Evolutionary conservation across 2,888 invertebrate genomes (phyloP).

Genomic region (Gnatocerus cornutus): DNA sequence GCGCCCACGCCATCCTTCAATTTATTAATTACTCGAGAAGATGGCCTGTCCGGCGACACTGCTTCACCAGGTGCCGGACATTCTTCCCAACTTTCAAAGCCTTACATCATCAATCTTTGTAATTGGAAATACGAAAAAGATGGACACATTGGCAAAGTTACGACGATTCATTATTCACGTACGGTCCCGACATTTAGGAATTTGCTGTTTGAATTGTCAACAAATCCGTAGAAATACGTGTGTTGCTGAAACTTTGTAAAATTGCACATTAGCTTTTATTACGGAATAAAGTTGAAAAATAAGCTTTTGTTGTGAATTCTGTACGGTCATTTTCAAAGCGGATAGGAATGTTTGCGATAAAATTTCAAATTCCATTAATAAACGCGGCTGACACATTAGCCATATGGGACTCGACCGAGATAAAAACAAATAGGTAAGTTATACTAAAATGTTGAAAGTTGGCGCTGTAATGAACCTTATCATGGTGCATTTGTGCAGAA

Average conservation of each 20-base stretch:
- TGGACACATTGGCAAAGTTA: constrained; percentile 36
- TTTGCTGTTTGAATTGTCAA: constrained; percentile 35
- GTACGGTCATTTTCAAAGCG: constrained; percentile 20
- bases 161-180: constrained; percentile 38
- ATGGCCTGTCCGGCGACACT: constrained; percentile 25
- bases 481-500: constrained; percentile 1
- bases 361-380: constrained; percentile 46
- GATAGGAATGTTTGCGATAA: constrained; percentile 33
- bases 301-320: constrained; percentile 29
- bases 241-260: constrained; percentile 11
- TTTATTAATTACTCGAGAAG: constrained; percentile 33
- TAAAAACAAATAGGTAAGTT: constrained; percentile 37
- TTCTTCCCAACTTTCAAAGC: constrained; percentile 31
- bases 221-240: constrained; percentile 15
- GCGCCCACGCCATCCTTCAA: neutral
- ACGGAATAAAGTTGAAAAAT: constrained; percentile 38
- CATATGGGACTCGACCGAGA: constrained; percentile 28
- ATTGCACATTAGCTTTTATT: constrained; percentile 25
- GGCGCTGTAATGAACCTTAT: constrained; percentile 18
- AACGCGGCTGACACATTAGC: constrained; percentile 29
- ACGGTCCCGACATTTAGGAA: constrained; percentile 24
- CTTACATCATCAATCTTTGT: constrained; percentile 44
- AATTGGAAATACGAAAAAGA: constrained; percentile 44
- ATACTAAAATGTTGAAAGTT: constrained; percentile 20
- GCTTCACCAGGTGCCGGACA: constrained; percentile 44